These are phyloP conservation scores for Nylanderia fulva DNA, from an alignment of 1,140 invertebrate genomes.

Conservation along the genomic window DNA sequence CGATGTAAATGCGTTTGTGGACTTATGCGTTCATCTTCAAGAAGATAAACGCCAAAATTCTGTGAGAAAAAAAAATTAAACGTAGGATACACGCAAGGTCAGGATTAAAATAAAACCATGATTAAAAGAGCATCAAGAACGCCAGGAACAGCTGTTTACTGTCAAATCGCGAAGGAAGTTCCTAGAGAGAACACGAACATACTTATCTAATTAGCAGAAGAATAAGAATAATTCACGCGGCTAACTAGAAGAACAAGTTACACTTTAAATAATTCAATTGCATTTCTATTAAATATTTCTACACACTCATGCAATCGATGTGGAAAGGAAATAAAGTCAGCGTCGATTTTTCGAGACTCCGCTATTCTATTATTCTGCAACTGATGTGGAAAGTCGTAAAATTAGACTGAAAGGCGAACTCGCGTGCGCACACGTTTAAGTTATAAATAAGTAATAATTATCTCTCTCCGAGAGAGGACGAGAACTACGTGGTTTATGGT, in stretches of 20 bases:
- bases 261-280: background rate
- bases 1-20: background rate
- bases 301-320: background rate
- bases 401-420: background rate
- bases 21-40: background rate
- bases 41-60: background rate
- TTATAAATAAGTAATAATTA: constrained; percentile 45
- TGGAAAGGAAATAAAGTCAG: no score
- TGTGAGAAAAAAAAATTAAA: background rate
- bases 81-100: background rate
- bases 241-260: background rate
- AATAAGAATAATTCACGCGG: background rate
- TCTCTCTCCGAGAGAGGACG: background rate
- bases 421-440: background rate
- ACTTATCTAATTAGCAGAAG: background rate
- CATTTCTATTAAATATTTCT: background rate
- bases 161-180: background rate
- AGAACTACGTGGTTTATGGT: constrained; percentile 29
- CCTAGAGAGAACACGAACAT: background rate
- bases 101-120: background rate
- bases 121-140: constrained; percentile 34
- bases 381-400: background rate
- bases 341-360: background rate
- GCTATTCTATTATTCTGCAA: background rate
- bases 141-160: background rate